Base-by-base conservation (phyloP, 2,113 vertebrate genomes). In the Actenoides hombroni region DNA sequence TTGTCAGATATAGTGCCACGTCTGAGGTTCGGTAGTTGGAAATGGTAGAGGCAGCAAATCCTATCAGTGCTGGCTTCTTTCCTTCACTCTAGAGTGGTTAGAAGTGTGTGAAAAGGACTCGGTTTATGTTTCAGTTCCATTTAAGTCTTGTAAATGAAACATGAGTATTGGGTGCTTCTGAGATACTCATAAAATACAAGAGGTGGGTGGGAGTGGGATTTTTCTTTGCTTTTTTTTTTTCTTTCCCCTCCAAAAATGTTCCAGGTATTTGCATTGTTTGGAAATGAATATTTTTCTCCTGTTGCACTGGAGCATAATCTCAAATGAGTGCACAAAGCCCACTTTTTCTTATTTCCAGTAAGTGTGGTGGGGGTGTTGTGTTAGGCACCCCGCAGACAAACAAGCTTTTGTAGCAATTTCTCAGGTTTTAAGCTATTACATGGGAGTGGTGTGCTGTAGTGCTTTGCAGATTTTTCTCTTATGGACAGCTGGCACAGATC, bases 321-420 rank as follows among this genome's bases (percentile, higher is more conserved):
- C 24, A 84, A 75, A 35, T 28, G 31, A 78, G 31, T 46, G 18
- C 35, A 74, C 80, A 85, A 92, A 49, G 10, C n/a, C 29, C 16
- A 70, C 11, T 71, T 87, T 65, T 90, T 85, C 54, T 81, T 82
- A 48, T 91, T 97, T 94, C 69, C 81, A 81, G 76, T 77, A 77
- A 71, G 53, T 80, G 48, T 65, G 59, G 23, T 76, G 51, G 9
- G 3, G 5, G 16, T 84, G 64, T 6, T 92, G 7, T 85, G 12
- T 80, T 85, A 63, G 71, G 31, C 39, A 63, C 11, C 51, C 37
- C 15, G 8, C 69, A 84, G 80, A 86, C 46, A 85, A 90, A 67
- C n/a, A 29, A 87, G 37, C 11, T 74, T 68, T 46, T 83, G 26
- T 70, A 83, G 31, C 25, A 33, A 25, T 35, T 82, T 92, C 56